Conservation (phyloP, 2,113 vertebrate genomes). For the Trogon surrucura region DNA sequence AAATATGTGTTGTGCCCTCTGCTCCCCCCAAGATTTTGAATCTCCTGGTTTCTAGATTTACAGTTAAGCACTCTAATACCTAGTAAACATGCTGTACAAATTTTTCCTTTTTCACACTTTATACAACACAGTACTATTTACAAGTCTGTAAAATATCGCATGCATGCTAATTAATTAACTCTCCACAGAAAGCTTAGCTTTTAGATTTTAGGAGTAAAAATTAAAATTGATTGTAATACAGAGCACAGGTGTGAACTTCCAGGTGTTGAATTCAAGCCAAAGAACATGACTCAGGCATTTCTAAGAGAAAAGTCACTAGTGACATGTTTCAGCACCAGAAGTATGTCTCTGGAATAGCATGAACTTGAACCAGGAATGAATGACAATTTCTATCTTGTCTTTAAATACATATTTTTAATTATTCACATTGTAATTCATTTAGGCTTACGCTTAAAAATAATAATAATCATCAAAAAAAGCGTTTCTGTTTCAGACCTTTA, state of each 20-base stretch:
- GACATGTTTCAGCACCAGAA: fast-evolving
- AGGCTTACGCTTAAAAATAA: not conserved
- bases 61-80: not conserved
- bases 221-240: not conserved
- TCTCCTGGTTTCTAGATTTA: not conserved
- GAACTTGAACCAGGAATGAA: not conserved
- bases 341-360: not conserved
- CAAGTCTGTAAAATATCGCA: not conserved
- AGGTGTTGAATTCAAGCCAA: not conserved
- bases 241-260: not conserved
- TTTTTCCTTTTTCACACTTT: not conserved
- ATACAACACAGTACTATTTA: not conserved
- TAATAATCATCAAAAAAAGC: not conserved
- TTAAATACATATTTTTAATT: not conserved
- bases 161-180: not conserved
- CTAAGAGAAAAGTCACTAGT: not conserved
- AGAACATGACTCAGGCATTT: not conserved
- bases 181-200: not conserved
- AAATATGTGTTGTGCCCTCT: not conserved
- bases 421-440: not conserved
- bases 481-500: not conserved
- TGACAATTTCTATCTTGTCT: not conserved
- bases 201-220: not conserved
- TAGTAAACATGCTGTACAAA: not conserved
- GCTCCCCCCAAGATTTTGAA: not conserved